phyloP scores from a whole-genome alignment of 2,888 invertebrate species.

The Nomada hirtipes region DNA sequence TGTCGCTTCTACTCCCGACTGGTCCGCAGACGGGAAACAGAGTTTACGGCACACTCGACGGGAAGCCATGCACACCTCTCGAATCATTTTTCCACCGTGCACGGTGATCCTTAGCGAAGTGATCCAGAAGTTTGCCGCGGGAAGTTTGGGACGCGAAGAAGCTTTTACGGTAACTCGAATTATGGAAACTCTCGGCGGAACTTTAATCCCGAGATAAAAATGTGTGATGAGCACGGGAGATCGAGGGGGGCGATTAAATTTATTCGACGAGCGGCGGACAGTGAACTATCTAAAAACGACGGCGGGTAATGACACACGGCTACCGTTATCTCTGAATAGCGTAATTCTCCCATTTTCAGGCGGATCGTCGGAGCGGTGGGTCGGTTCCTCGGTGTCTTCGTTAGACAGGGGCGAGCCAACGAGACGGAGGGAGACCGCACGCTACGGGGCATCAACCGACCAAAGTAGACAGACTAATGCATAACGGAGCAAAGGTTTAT shows the following conservation, averaged over 20 bases:
- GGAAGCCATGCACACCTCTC: constrained; percentile 2
- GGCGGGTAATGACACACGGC: constrained; percentile 10
- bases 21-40: constrained; percentile 19
- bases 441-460: constrained; percentile 35
- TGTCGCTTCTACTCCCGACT: constrained; percentile 57
- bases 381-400: constrained; percentile 39
- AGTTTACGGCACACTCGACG: constrained; percentile 25
- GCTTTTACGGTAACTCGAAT: too few species aligned
- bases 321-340: constrained; percentile 13
- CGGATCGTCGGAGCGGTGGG: constrained; percentile 36
- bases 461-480: constrained; percentile 49
- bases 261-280: constrained; percentile 10
- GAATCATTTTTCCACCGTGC: constrained; percentile 8
- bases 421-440: background rate
- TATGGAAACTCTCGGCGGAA: background rate
- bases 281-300: constrained; percentile 12
- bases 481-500: constrained; percentile 65
- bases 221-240: background rate
- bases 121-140: too few species aligned
- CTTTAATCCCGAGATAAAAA: constrained; percentile 31
- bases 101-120: background rate
- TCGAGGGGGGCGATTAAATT: constrained; percentile 36
- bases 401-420: constrained; percentile 21
- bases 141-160: background rate
- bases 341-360: constrained; percentile 47